These are phyloP conservation scores for Hoplostethus atlanticus DNA, from an alignment of 2,797 vertebrate species.

Conservation along the genomic window DNA sequence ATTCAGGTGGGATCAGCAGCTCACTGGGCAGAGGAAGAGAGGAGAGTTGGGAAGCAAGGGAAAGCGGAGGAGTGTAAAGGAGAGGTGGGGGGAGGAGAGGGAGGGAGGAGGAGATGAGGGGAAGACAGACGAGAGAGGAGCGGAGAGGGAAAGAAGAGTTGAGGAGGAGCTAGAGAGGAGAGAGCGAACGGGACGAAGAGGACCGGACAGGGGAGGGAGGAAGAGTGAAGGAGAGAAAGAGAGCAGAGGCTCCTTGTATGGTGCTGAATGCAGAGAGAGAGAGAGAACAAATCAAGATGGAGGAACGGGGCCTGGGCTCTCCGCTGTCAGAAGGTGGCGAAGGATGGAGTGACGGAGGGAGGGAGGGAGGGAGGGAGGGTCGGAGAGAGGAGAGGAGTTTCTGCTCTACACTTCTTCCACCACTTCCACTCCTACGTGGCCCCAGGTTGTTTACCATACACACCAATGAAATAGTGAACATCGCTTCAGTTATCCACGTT, in stretches of 20 bases:
- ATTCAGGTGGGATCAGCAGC: constrained; percentile 53
- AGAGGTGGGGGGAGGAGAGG: background rate
- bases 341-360: constrained; percentile 2
- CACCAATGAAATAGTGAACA: background rate
- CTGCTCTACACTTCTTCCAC: background rate
- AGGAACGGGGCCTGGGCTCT: constrained; percentile 4
- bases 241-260: background rate
- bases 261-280: background rate
- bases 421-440: background rate
- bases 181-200: too few relatives aligned
- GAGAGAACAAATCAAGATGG: constrained; percentile 24
- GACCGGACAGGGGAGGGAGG: constrained; percentile 4
- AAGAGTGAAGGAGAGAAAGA: background rate
- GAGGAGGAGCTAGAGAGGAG: background rate
- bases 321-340: background rate
- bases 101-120: constrained; percentile 8
- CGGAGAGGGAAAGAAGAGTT: background rate
- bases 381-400: background rate
- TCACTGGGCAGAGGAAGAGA: constrained; percentile 33
- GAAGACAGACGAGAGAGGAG: constrained; percentile 11
- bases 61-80: background rate
- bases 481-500: background rate
- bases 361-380: background rate
- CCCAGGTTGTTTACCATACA: background rate
- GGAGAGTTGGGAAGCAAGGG: constrained; percentile 16